A percentile compares a stretch with the other conserved stretches of the same genome.
Conservation (phyloP, 1,140 invertebrate species). For the Cydia amplana region DNA sequence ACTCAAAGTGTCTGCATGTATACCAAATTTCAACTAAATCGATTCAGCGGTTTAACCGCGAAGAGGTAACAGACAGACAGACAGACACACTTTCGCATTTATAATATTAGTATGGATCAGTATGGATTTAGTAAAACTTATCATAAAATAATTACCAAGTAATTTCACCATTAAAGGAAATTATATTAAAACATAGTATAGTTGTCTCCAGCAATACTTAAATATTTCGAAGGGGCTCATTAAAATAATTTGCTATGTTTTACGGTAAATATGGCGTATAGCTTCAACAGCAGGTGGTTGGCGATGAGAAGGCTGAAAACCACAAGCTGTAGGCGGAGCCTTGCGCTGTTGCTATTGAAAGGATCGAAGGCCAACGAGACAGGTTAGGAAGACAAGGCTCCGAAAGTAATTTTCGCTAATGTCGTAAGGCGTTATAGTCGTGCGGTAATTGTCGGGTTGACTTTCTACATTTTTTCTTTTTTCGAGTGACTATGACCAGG, state of each 20-base stretch:
- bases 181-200: constrained; percentile 10
- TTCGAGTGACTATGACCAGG: not conserved
- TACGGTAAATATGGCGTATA: constrained; percentile 49
- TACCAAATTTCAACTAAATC: too few species aligned
- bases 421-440: not conserved
- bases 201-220: not conserved
- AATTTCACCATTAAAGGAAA: too few species aligned
- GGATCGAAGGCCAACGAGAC: constrained; percentile 7
- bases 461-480: not conserved
- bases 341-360: not conserved
- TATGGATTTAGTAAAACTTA: too few species aligned
- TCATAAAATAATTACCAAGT: too few species aligned
- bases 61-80: too few species aligned
- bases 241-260: constrained; percentile 60
- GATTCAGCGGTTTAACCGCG: too few species aligned
- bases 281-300: constrained; percentile 55
- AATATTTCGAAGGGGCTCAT: constrained; percentile 41
- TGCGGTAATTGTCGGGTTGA: not conserved
- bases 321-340: constrained; percentile 47
- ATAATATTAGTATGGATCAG: too few species aligned
- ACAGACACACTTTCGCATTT: too few species aligned
- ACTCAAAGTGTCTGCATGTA: too few species aligned
- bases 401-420: constrained; percentile 1
- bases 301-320: constrained; percentile 64
- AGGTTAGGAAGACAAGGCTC: not conserved